Conservation (phyloP, 2,113 vertebrate species). For the Syrmaticus mikado region DNA sequence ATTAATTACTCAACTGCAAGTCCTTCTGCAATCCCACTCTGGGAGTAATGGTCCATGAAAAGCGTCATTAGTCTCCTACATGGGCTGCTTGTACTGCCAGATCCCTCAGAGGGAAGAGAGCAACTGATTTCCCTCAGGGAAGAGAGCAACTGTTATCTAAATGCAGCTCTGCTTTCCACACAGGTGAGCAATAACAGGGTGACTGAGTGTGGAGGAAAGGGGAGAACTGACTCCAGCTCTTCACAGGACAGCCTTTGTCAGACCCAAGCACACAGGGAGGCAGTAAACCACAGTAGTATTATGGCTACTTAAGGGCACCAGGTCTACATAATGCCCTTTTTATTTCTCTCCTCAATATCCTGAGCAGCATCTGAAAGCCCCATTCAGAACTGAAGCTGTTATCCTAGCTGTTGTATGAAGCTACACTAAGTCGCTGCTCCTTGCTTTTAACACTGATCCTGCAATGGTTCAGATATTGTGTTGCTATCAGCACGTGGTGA, state of each 20-base stretch:
- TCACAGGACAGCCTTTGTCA: not conserved
- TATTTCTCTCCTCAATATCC: not conserved
- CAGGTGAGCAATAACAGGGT: not conserved
- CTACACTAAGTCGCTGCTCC: not conserved
- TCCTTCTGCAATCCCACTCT: not conserved
- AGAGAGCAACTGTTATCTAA: not conserved
- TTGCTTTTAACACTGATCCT: not conserved
- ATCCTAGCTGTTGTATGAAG: not conserved
- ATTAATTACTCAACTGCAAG: slow-evolving; percentile 49
- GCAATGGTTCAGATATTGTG: rapidly evolving
- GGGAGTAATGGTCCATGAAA: slow-evolving; percentile 12
- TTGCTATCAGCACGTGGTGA: rapidly evolving
- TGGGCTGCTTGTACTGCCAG: not conserved
- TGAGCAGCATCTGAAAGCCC: not conserved
- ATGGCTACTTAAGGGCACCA: not conserved
- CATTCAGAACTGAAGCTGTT: not conserved
- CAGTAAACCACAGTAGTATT: not conserved
- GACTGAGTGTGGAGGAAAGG: not conserved
- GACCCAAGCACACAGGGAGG: not conserved
- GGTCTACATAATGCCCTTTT: not conserved
- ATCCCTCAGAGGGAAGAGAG: not conserved
- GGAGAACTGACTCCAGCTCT: not conserved
- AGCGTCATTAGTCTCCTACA: not conserved
- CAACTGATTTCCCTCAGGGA: not conserved
- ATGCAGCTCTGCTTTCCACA: not conserved